Evolutionary conservation across 2,797 vertebrate genomes (phyloP).

Genomic region (Brotula barbata): DNA sequence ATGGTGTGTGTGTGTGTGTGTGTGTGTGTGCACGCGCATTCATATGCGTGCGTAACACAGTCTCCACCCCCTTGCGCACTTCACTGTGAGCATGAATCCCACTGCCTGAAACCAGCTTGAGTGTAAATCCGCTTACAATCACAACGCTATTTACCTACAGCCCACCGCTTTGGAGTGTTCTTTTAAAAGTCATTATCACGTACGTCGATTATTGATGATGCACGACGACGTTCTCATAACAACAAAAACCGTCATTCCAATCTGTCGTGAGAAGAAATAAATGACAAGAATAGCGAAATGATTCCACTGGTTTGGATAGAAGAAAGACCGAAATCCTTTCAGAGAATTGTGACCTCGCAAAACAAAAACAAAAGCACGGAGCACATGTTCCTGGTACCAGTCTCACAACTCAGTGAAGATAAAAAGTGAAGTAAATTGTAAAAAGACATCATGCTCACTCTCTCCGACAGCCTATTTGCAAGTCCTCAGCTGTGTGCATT

Average conservation of each 20-base stretch:
- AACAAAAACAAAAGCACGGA: conserved; percentile 18
- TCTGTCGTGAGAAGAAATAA: conserved; percentile 1
- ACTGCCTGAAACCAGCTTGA: conserved; percentile 64
- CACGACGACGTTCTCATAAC: no score
- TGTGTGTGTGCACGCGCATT: no score
- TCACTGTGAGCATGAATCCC: conserved; percentile 58
- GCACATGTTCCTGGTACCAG: conserved; percentile 18
- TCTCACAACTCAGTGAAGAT: conserved; percentile 24
- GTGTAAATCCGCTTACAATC: conserved; percentile 72
- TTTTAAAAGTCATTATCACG: conserved; percentile 16
- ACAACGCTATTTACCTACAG: conserved; percentile 48
- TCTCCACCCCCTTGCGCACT: conserved; percentile 57
- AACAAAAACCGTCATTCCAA: conserved; percentile 11
- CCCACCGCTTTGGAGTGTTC: conserved; percentile 8
- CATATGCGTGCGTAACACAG: no score
- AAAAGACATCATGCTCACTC: conserved; percentile 50
- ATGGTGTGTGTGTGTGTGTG: conserved; percentile 1
- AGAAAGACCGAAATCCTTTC: background rate
- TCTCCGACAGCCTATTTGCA: conserved; percentile 63
- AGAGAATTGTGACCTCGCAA: background rate
- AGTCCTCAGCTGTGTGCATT: conserved; percentile 58
- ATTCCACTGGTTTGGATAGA: background rate
- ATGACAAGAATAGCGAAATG: conserved; percentile 1
- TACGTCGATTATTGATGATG: conserved; percentile 9
- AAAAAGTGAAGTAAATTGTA: conserved; percentile 21